Conservation (phyloP, 2,888 invertebrate genomes). For the Coelopa pilipes region DNA sequence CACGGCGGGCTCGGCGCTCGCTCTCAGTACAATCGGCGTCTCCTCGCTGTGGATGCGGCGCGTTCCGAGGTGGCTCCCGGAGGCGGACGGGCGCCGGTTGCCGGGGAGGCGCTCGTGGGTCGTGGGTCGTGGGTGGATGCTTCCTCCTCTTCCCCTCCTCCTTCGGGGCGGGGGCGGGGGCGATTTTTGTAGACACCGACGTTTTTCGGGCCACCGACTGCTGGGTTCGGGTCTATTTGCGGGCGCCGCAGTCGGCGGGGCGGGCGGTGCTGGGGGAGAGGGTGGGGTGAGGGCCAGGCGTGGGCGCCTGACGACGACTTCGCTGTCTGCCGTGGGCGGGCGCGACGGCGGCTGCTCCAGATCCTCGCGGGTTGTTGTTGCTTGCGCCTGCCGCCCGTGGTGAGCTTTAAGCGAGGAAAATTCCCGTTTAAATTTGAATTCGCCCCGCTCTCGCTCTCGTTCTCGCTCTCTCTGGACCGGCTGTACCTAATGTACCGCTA, state of each 20-base stretch:
- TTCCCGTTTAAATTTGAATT: conserved; percentile 26
- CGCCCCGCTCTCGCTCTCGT: not conserved
- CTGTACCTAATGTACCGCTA: not conserved
- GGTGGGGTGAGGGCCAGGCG: not conserved
- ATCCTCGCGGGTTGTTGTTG: conserved; percentile 23
- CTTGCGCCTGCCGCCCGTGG: no score
- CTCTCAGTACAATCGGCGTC: no score
- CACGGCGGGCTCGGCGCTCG: no score
- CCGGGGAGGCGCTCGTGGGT: conserved; percentile 5
- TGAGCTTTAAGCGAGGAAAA: conserved; percentile 31
- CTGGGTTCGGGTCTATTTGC: conserved; percentile 29
- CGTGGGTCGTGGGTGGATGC: conserved; percentile 23
- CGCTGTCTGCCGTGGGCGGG: not conserved
- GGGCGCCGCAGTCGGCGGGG: not conserved
- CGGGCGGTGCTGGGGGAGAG: not conserved
- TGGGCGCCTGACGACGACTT: not conserved
- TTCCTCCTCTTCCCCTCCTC: no score
- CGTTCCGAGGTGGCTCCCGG: not conserved
- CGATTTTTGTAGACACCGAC: conserved; percentile 38
- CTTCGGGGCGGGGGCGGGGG: not conserved
- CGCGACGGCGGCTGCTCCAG: conserved; percentile 4
- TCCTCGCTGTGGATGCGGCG: no score
- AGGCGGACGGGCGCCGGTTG: not conserved
- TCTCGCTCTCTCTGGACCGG: not conserved
- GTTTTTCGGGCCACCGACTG: conserved; percentile 28